phyloP scores from a whole-genome alignment of 1,140 invertebrate species.

The Solenopsis fugax region DNA sequence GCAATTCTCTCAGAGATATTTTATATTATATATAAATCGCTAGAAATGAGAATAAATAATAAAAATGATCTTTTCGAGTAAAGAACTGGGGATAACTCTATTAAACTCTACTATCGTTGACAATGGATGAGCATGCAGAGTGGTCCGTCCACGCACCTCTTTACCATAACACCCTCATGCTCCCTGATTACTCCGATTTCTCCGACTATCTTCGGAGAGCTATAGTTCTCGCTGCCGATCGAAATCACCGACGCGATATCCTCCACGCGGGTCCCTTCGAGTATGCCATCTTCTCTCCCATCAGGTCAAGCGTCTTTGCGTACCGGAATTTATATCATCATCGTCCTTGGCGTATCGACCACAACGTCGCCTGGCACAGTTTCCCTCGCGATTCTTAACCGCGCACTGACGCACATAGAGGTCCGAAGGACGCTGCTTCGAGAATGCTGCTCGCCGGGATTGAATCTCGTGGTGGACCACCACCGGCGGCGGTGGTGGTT shows the following conservation, averaged over 20 bases:
- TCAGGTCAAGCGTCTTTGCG: slow-evolving; percentile 1
- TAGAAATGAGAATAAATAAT: background rate
- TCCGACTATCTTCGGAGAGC: background rate
- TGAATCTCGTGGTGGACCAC: slow-evolving; percentile 13
- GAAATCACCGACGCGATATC: slow-evolving; percentile 51
- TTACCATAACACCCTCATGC: slow-evolving; percentile 42
- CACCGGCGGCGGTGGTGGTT: background rate
- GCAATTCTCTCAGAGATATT: background rate
- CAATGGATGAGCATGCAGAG: background rate
- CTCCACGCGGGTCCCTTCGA: slow-evolving; percentile 19
- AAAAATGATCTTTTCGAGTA: background rate
- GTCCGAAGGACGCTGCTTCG: background rate
- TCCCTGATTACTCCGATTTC: slow-evolving; percentile 6
- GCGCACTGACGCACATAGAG: slow-evolving; percentile 40
- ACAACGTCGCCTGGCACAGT: slow-evolving; percentile 23
- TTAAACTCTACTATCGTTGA: background rate
- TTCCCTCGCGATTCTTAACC: background rate
- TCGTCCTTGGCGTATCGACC: slow-evolving; percentile 21
- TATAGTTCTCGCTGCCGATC: slow-evolving; percentile 32
- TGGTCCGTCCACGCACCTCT: slow-evolving; percentile 42
- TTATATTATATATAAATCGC: background rate
- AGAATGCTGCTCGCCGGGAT: slow-evolving; percentile 25
- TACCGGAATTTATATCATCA: background rate
- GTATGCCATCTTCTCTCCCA: slow-evolving; percentile 34
- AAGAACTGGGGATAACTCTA: background rate